These are phyloP conservation scores for Ischnura elegans DNA, from an alignment of 2,888 invertebrate species.

Conservation along the genomic window DNA sequence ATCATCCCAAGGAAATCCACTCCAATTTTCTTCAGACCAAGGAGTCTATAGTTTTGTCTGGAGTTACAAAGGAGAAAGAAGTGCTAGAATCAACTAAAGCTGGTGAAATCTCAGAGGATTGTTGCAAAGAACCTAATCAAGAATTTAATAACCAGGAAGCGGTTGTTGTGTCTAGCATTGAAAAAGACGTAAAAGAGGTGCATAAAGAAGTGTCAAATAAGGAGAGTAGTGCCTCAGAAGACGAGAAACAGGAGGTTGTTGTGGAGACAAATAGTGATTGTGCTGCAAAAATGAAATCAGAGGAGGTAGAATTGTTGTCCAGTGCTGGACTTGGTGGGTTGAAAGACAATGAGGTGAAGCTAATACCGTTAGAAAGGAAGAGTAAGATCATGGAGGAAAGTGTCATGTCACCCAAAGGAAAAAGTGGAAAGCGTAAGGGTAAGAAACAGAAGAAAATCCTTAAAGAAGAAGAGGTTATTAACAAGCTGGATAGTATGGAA, in stretches of 20 bases:
- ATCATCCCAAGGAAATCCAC: not conserved
- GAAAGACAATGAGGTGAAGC: conserved; percentile 74
- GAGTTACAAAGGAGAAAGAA: not conserved
- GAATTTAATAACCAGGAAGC: not conserved
- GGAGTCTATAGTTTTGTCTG: not conserved
- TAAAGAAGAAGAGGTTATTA: conserved; percentile 33
- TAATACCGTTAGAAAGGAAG: conserved; percentile 73
- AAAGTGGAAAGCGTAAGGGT: conserved; percentile 76
- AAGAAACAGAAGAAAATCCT: conserved; percentile 20
- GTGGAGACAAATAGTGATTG: not conserved
- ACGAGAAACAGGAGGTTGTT: conserved; percentile 37
- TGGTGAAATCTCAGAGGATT: not conserved
- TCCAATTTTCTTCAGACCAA: not conserved
- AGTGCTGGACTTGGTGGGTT: conserved; percentile 68
- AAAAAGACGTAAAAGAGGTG: not conserved
- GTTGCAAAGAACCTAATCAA: not conserved
- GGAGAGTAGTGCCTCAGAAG: not conserved
- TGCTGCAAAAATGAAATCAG: conserved; percentile 72
- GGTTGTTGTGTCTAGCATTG: not conserved
- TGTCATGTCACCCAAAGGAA: conserved; percentile 76
- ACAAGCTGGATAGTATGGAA: conserved; percentile 46
- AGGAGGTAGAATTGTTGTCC: conserved; percentile 75
- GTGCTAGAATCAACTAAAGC: not conserved
- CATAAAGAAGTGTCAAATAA: not conserved
- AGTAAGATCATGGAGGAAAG: conserved; percentile 76